These are phyloP conservation scores for Stomatorhinus walkeri DNA, from an alignment of 2,797 vertebrate genomes.

Conservation along the genomic window DNA sequence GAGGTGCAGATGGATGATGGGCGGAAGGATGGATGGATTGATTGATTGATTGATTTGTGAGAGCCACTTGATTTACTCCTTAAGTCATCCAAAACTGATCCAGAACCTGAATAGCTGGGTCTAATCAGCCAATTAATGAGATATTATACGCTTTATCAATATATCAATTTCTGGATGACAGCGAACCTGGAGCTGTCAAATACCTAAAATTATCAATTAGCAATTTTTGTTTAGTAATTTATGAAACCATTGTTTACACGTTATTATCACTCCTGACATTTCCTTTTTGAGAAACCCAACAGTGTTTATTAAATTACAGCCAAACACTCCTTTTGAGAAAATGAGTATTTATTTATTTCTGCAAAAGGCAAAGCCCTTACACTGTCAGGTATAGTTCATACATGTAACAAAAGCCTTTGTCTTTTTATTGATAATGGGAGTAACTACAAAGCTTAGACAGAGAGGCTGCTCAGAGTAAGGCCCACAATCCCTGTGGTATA, in stretches of 20 bases:
- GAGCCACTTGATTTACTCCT: not conserved
- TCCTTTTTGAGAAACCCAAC: not conserved
- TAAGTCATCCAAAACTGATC: not conserved
- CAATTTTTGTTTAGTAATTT: not conserved
- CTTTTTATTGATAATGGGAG: not conserved
- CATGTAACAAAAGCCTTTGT: not conserved
- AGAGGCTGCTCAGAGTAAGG: slow-evolving; percentile 5
- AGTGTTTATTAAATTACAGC: not conserved
- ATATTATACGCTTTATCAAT: not conserved
- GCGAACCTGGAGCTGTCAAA: not conserved
- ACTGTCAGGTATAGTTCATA: not conserved
- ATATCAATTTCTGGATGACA: not conserved
- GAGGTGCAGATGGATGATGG: not conserved
- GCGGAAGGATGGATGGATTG: not conserved
- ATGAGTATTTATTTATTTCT: not conserved
- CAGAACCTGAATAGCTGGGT: not conserved
- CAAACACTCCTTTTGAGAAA: not conserved
- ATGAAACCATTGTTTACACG: not conserved
- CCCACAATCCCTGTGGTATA: slow-evolving; percentile 30
- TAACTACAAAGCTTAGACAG: not conserved
- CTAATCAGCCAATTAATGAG: not conserved
- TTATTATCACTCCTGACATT: not conserved
- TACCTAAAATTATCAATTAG: not conserved
- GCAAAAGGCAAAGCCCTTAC: not conserved
- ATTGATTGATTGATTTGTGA: not conserved